A percentile compares a stretch with the other conserved stretches of the same genome.
Evolutionary conservation across 2,888 invertebrate species (phyloP).

Genomic region (Elysia crispata): DNA sequence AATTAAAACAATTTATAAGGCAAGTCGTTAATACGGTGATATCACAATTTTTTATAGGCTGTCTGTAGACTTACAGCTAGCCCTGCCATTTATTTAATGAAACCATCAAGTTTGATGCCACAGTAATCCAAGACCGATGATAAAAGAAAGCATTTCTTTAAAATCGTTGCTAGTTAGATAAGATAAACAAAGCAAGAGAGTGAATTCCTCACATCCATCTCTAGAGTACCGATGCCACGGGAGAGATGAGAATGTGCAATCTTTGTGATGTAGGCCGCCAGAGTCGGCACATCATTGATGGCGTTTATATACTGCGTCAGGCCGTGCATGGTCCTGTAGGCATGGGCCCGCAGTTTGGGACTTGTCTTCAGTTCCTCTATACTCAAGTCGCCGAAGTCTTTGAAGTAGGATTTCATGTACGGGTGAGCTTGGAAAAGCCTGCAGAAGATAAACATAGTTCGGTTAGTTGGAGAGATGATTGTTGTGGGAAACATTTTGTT

Average conservation of each 20-base stretch:
- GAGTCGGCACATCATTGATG: constrained; percentile 79
- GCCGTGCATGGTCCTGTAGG: constrained; percentile 79
- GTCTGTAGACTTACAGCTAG: no score
- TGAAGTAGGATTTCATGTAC: constrained; percentile 79
- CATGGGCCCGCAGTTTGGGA: constrained; percentile 81
- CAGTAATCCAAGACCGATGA: no score
- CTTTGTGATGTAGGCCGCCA: constrained; percentile 79
- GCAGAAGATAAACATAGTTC: constrained; percentile 18
- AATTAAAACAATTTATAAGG: no score
- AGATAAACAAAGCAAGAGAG: no score
- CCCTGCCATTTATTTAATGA: no score
- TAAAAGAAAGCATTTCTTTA: no score
- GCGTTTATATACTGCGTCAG: constrained; percentile 80
- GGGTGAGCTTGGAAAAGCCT: constrained; percentile 81
- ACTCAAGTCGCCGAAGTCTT: constrained; percentile 79
- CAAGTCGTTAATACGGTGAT: no score
- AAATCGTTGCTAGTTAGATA: no score
- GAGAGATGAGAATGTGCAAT: constrained; percentile 79
- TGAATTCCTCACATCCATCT: constrained; percentile 48
- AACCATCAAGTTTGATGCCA: no score
- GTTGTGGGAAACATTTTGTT: no score
- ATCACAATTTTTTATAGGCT: no score
- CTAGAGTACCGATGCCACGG: constrained; percentile 52
- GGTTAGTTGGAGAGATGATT: no score
- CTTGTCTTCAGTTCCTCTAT: constrained; percentile 78